phyloP scores from a whole-genome alignment of 2,113 vertebrate genomes.

The Forbesichthys agassizii region DNA sequence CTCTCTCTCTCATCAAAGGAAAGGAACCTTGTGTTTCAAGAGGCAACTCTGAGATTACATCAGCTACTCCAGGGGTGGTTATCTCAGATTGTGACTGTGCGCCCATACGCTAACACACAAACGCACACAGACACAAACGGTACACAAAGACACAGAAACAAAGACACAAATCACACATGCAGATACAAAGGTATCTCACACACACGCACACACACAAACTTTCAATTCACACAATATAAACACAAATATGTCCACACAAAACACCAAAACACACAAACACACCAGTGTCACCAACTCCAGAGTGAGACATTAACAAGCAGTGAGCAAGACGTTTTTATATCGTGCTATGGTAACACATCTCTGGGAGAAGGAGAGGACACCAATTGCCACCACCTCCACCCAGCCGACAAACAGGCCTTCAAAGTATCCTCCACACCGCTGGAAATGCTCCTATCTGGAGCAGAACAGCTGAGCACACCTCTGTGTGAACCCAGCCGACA shows the following conservation, averaged over 20 bases:
- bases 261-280: neutral
- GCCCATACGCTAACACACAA: too few relatives aligned
- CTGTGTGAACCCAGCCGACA: too few relatives aligned
- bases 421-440: conserved; percentile 14
- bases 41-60: too few relatives aligned
- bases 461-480: neutral
- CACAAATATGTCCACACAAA: conserved; percentile 10
- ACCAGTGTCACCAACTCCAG: conserved; percentile 10
- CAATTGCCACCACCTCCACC: conserved; percentile 22
- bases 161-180: too few relatives aligned
- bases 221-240: neutral
- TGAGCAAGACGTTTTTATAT: conserved; percentile 15
- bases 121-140: too few relatives aligned
- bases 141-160: too few relatives aligned
- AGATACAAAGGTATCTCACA: too few relatives aligned
- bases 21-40: too few relatives aligned
- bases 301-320: conserved; percentile 28
- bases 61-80: too few relatives aligned
- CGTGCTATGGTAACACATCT: conserved; percentile 9
- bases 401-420: conserved; percentile 10
- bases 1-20: too few relatives aligned
- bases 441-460: conserved; percentile 32
- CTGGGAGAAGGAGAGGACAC: conserved; percentile 16
- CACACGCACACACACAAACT: too few relatives aligned
- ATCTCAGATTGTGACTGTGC: too few relatives aligned